phyloP scores from a whole-genome alignment of 2,888 invertebrate genomes.

The Labia minor region DNA sequence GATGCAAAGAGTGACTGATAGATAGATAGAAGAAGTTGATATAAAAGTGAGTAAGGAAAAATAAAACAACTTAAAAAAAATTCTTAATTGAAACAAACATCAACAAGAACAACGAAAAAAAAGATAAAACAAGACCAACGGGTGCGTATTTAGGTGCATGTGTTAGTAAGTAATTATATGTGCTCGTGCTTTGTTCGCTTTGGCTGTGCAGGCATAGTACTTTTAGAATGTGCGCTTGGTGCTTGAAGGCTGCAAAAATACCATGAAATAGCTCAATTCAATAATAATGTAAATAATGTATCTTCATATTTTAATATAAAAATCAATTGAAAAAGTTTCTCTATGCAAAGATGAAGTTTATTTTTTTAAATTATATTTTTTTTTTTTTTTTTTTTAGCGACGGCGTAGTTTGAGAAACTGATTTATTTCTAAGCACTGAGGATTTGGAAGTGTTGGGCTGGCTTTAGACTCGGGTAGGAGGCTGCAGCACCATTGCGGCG shows the following conservation, averaged over 20 bases:
- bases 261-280: neutral
- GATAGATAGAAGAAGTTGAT: neutral
- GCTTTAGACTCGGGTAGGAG: slow-evolving; percentile 68
- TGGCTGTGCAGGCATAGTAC: slow-evolving; percentile 2
- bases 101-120: neutral
- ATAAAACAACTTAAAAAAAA: too few species aligned
- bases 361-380: neutral
- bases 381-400: too few species aligned
- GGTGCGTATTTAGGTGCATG: neutral
- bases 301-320: neutral
- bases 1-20: neutral
- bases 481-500: slow-evolving; percentile 80
- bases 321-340: neutral
- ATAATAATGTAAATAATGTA: neutral
- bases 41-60: too few species aligned
- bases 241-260: neutral
- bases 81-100: too few species aligned
- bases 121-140: neutral
- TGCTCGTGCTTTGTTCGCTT: neutral
- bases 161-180: neutral
- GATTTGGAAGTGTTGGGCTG: slow-evolving; percentile 13
- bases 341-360: too few species aligned
- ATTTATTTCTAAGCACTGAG: slow-evolving; percentile 15
- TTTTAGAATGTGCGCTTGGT: neutral
- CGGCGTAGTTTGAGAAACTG: slow-evolving; percentile 5